These are phyloP conservation scores for Miniopterus natalensis DNA, from an alignment of 2,113 vertebrate genomes.

Conservation along the genomic window DNA sequence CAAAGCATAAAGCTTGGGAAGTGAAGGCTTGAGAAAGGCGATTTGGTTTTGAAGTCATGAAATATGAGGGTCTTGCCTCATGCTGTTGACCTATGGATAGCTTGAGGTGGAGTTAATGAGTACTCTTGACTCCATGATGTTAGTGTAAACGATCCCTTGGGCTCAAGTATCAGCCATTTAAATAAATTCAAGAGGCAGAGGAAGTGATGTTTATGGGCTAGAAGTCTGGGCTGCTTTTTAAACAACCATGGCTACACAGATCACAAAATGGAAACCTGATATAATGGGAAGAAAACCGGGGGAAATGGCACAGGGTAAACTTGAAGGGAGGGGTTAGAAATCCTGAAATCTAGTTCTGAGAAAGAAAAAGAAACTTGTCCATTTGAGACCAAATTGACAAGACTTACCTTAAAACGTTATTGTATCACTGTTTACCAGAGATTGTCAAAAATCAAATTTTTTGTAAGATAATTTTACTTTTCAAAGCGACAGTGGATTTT, in stretches of 20 bases:
- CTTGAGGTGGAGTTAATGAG: conserved; percentile 85
- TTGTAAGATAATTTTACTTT: conserved; percentile 30
- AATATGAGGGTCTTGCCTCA: conserved; percentile 85
- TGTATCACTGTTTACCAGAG: background rate
- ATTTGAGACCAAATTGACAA: background rate
- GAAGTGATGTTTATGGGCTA: conserved; percentile 88
- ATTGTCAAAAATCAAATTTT: background rate
- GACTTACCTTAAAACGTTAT: background rate
- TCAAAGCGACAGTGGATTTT: conserved; percentile 12
- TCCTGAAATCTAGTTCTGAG: conserved; percentile 63
- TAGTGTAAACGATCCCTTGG: conserved; percentile 88
- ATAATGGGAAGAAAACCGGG: conserved; percentile 85
- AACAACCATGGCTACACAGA: conserved; percentile 87
- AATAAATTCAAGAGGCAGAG: conserved; percentile 90
- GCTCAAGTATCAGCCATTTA: conserved; percentile 90
- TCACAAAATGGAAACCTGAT: conserved; percentile 88
- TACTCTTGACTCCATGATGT: conserved; percentile 87
- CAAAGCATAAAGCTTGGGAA: conserved; percentile 69
- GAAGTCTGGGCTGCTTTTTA: conserved; percentile 86
- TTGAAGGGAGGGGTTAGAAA: conserved; percentile 80
- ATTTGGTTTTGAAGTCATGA: conserved; percentile 83
- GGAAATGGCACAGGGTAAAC: conserved; percentile 84
- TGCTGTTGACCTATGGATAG: conserved; percentile 86
- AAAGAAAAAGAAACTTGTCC: conserved; percentile 23
- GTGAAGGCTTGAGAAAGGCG: conserved; percentile 82